Evolutionary conservation across 2,888 invertebrate species (phyloP).

Genomic region (Xestia sexstrigata): DNA sequence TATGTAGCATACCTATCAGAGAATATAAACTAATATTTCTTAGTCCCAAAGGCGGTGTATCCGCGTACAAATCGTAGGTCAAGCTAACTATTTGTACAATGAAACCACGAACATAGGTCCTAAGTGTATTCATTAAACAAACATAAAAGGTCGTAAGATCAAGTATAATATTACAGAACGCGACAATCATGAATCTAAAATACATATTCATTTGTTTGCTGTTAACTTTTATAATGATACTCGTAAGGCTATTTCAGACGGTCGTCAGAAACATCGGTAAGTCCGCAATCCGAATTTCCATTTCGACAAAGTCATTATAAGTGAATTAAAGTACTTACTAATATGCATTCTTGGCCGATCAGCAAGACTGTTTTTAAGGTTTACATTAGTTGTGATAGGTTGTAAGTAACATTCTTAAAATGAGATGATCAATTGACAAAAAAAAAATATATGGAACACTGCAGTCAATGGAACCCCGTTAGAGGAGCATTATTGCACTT

Average conservation of each 20-base stretch:
- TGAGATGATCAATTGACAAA: background rate
- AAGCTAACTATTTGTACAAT: slow-evolving; percentile 29
- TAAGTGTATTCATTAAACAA: slow-evolving; percentile 31
- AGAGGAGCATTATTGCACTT: background rate
- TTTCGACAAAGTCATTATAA: background rate
- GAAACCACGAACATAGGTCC: slow-evolving; percentile 35
- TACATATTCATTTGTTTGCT: slow-evolving; percentile 57
- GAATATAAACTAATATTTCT: slow-evolving; percentile 1
- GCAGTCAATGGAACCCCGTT: background rate
- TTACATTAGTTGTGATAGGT: background rate
- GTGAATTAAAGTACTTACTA: background rate
- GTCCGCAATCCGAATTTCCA: background rate
- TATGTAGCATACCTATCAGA: background rate
- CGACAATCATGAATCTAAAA: slow-evolving; percentile 47
- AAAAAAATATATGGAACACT: background rate
- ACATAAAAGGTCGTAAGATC: slow-evolving; percentile 57
- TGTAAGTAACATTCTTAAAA: background rate
- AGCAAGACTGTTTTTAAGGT: background rate
- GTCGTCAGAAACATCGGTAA: background rate
- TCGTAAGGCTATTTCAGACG: slow-evolving; percentile 22
- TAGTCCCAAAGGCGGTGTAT: slow-evolving; percentile 10
- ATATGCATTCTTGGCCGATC: background rate
- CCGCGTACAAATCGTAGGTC: slow-evolving; percentile 16
- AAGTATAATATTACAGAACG: slow-evolving; percentile 56
- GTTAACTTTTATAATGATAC: slow-evolving; percentile 41